Conservation (phyloP, 2,888 invertebrate genomes). For the Sminthurinus aureus region DNA sequence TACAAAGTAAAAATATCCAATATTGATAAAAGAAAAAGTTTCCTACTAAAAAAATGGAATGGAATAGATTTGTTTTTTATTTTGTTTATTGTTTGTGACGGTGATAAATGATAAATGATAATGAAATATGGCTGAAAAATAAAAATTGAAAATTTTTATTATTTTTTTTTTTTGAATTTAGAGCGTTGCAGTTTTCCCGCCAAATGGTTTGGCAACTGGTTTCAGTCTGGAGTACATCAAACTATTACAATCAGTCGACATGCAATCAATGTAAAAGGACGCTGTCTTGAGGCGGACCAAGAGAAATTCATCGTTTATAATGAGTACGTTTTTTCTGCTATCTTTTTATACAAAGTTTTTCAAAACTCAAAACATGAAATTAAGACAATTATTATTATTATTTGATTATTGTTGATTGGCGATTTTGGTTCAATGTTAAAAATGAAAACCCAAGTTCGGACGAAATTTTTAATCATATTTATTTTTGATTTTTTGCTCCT, state of each 20-base stretch:
- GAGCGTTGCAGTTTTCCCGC: conserved; percentile 48
- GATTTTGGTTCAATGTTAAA: not conserved
- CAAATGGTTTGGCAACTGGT: conserved; percentile 54
- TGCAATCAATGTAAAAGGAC: conserved; percentile 55
- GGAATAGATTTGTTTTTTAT: not conserved
- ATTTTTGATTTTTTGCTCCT: no score
- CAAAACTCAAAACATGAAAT: no score
- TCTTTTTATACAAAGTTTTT: conserved; percentile 13
- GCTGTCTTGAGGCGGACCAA: conserved; percentile 55
- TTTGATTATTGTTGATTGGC: no score
- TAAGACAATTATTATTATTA: no score
- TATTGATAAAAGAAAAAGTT: no score
- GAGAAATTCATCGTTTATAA: conserved; percentile 58
- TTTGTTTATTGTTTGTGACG: not conserved
- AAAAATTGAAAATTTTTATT: not conserved
- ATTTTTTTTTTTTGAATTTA: conserved; percentile 18
- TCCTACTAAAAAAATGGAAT: not conserved
- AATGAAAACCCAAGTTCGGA: no score
- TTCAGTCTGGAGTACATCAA: conserved; percentile 57
- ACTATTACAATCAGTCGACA: conserved; percentile 51
- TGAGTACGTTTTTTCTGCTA: conserved; percentile 46
- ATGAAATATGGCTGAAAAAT: no score
- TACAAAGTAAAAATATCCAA: not conserved
- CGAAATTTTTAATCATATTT: no score
- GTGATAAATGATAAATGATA: no score